Percentiles rank a stretch among this genome's conserved stretches.
These are phyloP conservation scores for Ctena decussata DNA, from an alignment of 2,888 invertebrate genomes.

Conservation along the genomic window DNA sequence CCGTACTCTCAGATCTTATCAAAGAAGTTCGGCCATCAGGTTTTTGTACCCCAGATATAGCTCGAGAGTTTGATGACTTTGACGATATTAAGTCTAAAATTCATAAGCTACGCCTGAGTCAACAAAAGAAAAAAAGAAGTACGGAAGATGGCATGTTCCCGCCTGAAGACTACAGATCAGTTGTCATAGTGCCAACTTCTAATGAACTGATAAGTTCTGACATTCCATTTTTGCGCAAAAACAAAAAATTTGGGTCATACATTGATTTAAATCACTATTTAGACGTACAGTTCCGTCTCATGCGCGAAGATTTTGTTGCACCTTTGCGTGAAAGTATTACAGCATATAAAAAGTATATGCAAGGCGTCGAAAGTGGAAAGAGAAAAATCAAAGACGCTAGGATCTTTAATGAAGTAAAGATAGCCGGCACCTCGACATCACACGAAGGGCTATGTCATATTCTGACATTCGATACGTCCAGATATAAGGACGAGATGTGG, in stretches of 20 bases:
- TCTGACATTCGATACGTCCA: constrained; percentile 54
- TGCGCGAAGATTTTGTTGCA: constrained; percentile 93
- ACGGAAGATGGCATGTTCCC: background rate
- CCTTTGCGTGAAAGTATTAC: constrained; percentile 90
- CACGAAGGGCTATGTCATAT: constrained; percentile 68
- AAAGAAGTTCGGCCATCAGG: background rate
- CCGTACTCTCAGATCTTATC: background rate
- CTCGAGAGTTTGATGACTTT: background rate
- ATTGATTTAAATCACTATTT: constrained; percentile 91
- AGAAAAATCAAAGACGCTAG: constrained; percentile 57
- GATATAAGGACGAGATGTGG: constrained; percentile 80
- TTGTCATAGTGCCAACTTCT: constrained; percentile 8
- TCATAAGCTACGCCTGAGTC: background rate
- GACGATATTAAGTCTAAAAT: background rate
- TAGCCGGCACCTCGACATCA: constrained; percentile 60
- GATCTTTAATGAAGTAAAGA: constrained; percentile 75
- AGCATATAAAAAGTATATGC: constrained; percentile 4
- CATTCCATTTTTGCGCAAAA: constrained; percentile 88
- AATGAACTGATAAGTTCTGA: background rate
- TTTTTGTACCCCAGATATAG: background rate
- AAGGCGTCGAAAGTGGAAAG: background rate
- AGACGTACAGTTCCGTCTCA: constrained; percentile 91
- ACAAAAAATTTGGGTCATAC: constrained; percentile 90
- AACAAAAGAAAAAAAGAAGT: background rate
- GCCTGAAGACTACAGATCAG: constrained; percentile 30